Base-by-base conservation (phyloP, 2,888 invertebrate species). In the Gonocerus acuteangulatus region DNA sequence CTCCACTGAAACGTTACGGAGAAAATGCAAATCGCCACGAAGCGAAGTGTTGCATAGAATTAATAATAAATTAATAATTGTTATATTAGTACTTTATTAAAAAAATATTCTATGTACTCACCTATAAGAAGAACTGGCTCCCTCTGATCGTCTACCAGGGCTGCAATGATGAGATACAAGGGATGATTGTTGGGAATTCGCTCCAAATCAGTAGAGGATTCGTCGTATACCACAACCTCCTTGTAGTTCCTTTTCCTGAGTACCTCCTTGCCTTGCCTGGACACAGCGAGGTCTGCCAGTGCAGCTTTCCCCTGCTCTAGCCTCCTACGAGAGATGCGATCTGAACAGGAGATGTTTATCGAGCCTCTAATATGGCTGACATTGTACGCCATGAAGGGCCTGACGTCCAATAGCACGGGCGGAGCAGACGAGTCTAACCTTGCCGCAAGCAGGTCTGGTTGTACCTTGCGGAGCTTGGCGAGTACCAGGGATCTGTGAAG, bases 201-300 rank as follows among this genome's bases (percentile, higher is more conserved):
- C 51, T 82, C 82, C 67, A 82, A 75, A 70, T 85, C 84, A 62
- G 76, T 75, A 42, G 84, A 82, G 62, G 79, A 77, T 65, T 86
- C 86, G 71, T 86, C 86, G 70, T 86, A 86, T 51, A 86, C 79
- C 56, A 86, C 79, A 60, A 86, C 82, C 70, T 85, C 83, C 67
- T 77, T 78, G 68, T 77, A 78, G 63, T 74, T 71, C 60, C 79
- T 73, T 65, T 78, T 78, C 70, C 78, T 77, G 60, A 83, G 75
- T 52, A 80, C 71, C 67, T 83, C 83, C 71, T 84, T 84, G 63
- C 82, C 82, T 66, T 83, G 82, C 54, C 79, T 74, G 4, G 81
- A 79, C 21, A 81, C 79, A 23, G 84, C 82, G 65, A 86, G 73
- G 72, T 86, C 85, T 54, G 82, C 80, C 19, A 85, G 72, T 2